Conservation (phyloP, 1,140 invertebrate genomes). For the Ceratosolen solmsi region DNA sequence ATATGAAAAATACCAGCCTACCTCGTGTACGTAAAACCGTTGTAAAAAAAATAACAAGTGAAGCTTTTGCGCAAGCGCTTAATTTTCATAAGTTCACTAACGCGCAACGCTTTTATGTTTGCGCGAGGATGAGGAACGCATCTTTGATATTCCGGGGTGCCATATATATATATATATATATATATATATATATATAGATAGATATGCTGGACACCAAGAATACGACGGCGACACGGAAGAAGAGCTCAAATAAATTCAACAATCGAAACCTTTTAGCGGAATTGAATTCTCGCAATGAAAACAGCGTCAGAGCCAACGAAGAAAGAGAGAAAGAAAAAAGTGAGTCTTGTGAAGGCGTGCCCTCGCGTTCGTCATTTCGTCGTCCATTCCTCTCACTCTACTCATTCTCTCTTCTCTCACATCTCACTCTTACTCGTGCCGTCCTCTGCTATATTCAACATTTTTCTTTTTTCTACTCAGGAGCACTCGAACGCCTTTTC, state of each 20-base stretch:
- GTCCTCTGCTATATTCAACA: neutral
- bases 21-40: neutral
- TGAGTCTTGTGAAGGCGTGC: neutral
- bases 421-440: neutral
- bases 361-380: constrained; percentile 34
- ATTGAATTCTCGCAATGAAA: constrained; percentile 53
- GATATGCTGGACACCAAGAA: neutral
- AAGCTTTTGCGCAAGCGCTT: constrained; percentile 11
- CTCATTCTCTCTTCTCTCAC: constrained; percentile 15
- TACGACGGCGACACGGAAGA: constrained; percentile 6
- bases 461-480: constrained; percentile 8
- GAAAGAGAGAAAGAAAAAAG: constrained; percentile 10
- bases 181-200: no score
- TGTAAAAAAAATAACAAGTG: constrained; percentile 19
- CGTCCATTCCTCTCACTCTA: constrained; percentile 1
- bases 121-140: constrained; percentile 22
- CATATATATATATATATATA: no score
- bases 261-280: constrained; percentile 52
- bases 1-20: neutral
- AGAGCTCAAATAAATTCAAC: constrained; percentile 52
- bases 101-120: constrained; percentile 30
- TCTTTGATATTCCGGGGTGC: constrained; percentile 37
- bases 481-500: constrained; percentile 42
- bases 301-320: constrained; percentile 21
- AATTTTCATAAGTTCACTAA: constrained; percentile 39